Evolutionary conservation across 1,140 invertebrate species (phyloP).

Genomic region (Adoxophyes honmai): DNA sequence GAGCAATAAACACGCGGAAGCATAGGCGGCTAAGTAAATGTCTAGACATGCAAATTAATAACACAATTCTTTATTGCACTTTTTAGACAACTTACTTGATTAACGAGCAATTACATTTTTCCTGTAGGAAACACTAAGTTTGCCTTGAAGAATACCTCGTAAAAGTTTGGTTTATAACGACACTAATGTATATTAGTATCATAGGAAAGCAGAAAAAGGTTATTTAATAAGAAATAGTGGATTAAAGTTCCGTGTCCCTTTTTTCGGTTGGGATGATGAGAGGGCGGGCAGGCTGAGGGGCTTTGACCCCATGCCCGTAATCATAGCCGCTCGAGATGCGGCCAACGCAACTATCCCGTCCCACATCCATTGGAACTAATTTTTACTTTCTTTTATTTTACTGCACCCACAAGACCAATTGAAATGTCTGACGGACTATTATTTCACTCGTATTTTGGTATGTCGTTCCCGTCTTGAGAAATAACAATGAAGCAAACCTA

Average conservation of each 20-base stretch:
- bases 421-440: background rate
- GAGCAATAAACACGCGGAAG: too few relatives aligned
- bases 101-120: too few relatives aligned
- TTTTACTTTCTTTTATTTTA: slow-evolving; percentile 13
- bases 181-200: too few relatives aligned
- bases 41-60: background rate
- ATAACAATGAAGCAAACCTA: too few relatives aligned
- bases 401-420: background rate
- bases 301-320: slow-evolving; percentile 34
- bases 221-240: slow-evolving; percentile 23
- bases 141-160: background rate
- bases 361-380: slow-evolving; percentile 10
- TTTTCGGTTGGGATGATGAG: slow-evolving; percentile 13
- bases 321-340: slow-evolving; percentile 24
- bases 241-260: slow-evolving; percentile 8
- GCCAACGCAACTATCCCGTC: slow-evolving; percentile 17
- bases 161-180: too few relatives aligned
- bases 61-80: too few relatives aligned
- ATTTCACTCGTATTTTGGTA: too few relatives aligned
- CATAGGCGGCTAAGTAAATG: background rate
- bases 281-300: slow-evolving; percentile 20
- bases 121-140: background rate
- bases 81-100: too few relatives aligned
- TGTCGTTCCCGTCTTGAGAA: too few relatives aligned
- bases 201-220: too few relatives aligned